phyloP scores from a whole-genome alignment of 2,888 invertebrate genomes.

The Chirona hameri region DNA sequence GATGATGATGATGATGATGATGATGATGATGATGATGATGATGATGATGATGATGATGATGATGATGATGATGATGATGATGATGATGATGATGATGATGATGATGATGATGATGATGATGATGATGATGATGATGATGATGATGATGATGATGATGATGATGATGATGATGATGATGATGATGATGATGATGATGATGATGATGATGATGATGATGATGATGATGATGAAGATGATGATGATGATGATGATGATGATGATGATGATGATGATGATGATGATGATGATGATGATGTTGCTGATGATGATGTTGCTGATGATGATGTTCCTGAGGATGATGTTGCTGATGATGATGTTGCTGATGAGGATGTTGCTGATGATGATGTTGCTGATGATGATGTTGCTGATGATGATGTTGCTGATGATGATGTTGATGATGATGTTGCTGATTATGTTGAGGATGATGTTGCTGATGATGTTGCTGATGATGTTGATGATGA shows the following conservation, averaged over 20 bases:
- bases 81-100: constrained; percentile 22
- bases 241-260: constrained; percentile 22
- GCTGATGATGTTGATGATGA: no score
- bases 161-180: constrained; percentile 22
- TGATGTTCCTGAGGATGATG: no score
- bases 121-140: constrained; percentile 22
- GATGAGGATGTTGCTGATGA: no score
- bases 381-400: no score
- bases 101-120: constrained; percentile 22
- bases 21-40: constrained; percentile 22
- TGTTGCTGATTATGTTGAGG: no score
- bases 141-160: constrained; percentile 22
- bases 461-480: no score
- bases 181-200: constrained; percentile 22
- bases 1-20: constrained; percentile 22
- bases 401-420: no score
- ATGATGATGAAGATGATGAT: constrained; percentile 12
- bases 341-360: no score
- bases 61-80: constrained; percentile 22
- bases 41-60: constrained; percentile 22
- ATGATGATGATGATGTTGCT: no score
- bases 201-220: constrained; percentile 22
- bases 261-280: no score
- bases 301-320: no score
- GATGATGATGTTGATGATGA: no score